Evolutionary conservation across 2,797 vertebrate genomes (phyloP).

Genomic region (Sparus aurata): DNA sequence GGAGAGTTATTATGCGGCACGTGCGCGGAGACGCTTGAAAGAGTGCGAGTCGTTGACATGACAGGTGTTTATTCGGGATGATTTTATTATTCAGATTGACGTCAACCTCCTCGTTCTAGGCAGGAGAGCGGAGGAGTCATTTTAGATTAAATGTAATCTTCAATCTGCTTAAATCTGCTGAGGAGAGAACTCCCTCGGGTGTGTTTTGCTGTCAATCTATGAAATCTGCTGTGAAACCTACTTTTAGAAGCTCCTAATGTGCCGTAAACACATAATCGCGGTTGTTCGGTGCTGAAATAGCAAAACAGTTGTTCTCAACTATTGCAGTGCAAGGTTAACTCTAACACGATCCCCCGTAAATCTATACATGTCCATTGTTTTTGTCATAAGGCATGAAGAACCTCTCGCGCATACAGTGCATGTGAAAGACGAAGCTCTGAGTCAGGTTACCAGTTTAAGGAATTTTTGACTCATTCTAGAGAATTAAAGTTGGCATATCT

Average conservation of each 20-base stretch:
- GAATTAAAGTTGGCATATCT: background rate
- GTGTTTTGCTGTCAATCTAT: background rate
- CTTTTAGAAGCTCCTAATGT: background rate
- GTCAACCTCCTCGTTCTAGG: background rate
- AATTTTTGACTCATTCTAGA: too few species aligned
- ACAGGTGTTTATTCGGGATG: background rate
- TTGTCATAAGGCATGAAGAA: background rate
- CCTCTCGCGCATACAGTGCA: background rate
- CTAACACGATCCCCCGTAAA: background rate
- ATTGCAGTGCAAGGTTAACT: background rate
- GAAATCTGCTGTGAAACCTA: background rate
- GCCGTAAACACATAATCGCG: background rate
- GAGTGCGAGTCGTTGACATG: background rate
- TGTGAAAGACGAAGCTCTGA: background rate
- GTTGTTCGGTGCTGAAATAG: background rate
- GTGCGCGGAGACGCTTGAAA: background rate
- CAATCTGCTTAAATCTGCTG: background rate
- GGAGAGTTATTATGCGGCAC: background rate
- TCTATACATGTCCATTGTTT: background rate
- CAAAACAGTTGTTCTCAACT: background rate
- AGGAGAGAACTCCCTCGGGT: background rate
- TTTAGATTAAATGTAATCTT: slow-evolving; percentile 15
- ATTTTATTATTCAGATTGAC: background rate
- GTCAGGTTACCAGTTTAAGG: background rate
- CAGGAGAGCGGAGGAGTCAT: background rate